These are phyloP conservation scores for Dicentrarchus labrax DNA, from an alignment of 2,113 vertebrate species.

Conservation along the genomic window DNA sequence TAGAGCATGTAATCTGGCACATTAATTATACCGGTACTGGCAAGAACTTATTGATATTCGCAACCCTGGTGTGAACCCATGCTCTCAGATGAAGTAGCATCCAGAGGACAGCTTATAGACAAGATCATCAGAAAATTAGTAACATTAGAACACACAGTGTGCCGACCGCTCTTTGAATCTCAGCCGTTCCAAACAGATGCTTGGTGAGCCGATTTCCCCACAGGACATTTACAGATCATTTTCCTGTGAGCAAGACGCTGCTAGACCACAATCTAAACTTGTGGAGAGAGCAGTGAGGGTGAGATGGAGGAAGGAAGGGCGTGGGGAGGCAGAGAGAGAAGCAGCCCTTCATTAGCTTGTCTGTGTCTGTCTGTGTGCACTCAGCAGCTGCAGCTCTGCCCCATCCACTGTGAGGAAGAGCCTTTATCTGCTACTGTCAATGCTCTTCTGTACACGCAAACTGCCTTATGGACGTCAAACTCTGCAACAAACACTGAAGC, in stretches of 20 bases:
- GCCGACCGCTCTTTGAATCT: background rate
- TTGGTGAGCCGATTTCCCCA: background rate
- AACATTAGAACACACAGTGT: background rate
- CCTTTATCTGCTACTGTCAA: constrained; percentile 23
- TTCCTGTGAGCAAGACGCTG: background rate
- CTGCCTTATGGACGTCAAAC: background rate
- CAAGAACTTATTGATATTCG: too few species aligned
- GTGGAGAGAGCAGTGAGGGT: background rate
- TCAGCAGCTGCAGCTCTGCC: constrained; percentile 44
- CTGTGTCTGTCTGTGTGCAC: constrained; percentile 13
- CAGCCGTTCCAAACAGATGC: background rate
- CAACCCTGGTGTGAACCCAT: too few species aligned
- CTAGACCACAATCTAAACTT: background rate
- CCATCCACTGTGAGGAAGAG: background rate
- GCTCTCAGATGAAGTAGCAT: background rate
- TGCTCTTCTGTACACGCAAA: constrained; percentile 18
- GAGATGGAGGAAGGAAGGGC: constrained; percentile 35
- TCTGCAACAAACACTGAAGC: background rate
- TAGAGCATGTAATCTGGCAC: too few species aligned
- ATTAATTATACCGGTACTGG: too few species aligned
- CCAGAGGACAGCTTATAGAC: too few species aligned
- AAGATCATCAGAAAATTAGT: background rate
- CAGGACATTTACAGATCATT: constrained; percentile 1
- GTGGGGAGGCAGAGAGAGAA: constrained; percentile 22
- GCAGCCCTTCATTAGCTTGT: constrained; percentile 23